Conservation (phyloP, 2,797 vertebrate genomes). For the Lophotriccus pileatus region DNA sequence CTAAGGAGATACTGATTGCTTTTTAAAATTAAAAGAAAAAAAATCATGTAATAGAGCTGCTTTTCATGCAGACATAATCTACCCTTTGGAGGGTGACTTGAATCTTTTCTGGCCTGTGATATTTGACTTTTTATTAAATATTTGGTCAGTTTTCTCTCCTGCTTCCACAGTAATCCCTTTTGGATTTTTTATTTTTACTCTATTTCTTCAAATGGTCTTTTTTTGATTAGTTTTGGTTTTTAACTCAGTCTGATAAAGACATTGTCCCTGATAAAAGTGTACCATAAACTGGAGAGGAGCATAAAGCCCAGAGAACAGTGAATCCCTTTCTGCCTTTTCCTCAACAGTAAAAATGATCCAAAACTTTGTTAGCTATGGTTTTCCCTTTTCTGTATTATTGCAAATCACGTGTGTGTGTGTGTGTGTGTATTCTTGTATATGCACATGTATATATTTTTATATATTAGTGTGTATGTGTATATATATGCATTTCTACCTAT, state of each 20-base stretch:
- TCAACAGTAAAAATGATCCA: background rate
- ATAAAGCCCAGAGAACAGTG: background rate
- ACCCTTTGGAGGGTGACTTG: background rate
- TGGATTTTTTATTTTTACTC: background rate
- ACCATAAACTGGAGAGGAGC: background rate
- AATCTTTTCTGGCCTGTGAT: background rate
- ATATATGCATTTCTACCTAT: background rate
- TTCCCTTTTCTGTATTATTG: background rate
- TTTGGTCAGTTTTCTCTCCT: background rate
- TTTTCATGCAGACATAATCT: background rate
- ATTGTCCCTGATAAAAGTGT: background rate
- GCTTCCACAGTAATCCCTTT: background rate
- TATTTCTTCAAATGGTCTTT: background rate
- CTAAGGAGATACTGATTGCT: background rate
- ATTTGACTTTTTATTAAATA: background rate
- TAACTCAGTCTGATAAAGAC: background rate
- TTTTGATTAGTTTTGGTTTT: background rate
- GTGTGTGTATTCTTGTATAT: background rate
- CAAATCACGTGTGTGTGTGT: background rate
- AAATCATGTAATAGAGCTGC: background rate
- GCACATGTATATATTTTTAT: background rate
- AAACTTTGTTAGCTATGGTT: background rate
- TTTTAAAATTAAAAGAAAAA: background rate
- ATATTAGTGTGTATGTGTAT: rapidly evolving
- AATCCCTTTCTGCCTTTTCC: background rate